phyloP scores from a whole-genome alignment of 1,140 invertebrate genomes.

The Aphelinus certus region DNA sequence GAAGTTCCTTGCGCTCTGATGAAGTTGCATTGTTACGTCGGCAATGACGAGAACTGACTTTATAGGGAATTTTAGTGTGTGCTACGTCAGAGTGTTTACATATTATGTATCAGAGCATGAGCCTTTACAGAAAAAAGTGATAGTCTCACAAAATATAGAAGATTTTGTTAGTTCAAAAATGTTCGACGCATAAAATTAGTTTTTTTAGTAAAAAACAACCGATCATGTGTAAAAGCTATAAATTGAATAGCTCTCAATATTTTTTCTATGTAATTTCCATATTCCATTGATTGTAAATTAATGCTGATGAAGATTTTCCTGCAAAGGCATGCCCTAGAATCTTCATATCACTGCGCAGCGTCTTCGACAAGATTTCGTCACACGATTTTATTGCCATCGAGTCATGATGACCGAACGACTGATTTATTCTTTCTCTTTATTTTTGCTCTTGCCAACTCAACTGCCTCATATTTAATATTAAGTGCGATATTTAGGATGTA shows the following conservation, averaged over 20 bases:
- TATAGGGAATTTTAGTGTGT: conserved; percentile 14
- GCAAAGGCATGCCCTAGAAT: conserved; percentile 21
- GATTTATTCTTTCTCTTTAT: conserved; percentile 45
- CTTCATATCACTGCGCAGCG: neutral
- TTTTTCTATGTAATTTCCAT: neutral
- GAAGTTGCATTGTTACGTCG: conserved; percentile 8
- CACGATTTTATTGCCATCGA: conserved; percentile 38
- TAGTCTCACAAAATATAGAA: too few species aligned
- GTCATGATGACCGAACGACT: conserved; percentile 47
- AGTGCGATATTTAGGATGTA: conserved; percentile 44
- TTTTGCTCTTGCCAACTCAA: conserved; percentile 63
- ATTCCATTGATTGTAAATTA: neutral
- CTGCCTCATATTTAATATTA: conserved; percentile 64
- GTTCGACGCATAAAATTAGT: too few species aligned
- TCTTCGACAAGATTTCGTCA: neutral
- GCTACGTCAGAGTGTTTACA: neutral
- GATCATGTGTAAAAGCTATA: too few species aligned
- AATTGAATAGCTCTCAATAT: too few species aligned
- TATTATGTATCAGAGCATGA: neutral
- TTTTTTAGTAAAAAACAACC: too few species aligned
- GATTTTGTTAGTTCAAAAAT: too few species aligned
- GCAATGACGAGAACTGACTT: conserved; percentile 10
- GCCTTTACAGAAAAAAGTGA: conserved; percentile 13
- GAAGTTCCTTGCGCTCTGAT: conserved; percentile 86
- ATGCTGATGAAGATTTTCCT: conserved; percentile 11